Evolutionary conservation across 2,113 vertebrate genomes (phyloP), one percentile per base, ranked within the genome.

Genomic region (Varanus salvator): DNA sequence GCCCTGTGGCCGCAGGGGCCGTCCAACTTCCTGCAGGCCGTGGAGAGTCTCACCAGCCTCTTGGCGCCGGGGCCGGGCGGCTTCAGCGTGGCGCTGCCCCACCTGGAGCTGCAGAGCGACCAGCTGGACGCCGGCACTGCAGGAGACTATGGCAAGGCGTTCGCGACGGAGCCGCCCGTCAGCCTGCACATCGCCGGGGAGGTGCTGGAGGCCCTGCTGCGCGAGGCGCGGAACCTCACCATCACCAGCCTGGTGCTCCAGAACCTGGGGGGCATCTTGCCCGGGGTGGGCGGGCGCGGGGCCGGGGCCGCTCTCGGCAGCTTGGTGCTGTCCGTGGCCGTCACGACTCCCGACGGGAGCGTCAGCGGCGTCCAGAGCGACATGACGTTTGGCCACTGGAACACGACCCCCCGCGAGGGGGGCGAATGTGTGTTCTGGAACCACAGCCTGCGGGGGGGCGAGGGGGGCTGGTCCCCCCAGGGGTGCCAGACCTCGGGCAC

Each of bases 401-500:
- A 97, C 50, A 27, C 2, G 2, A 89, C 68, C 1, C 64, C 4
- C 19, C 1, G 48, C 7, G 2, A 4, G 8, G 8, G 3, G 31
- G 25, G 0, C 6, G 96, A 96, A 75, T 98, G 98, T 48, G 98
- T 98, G 12, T 98, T 98, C 93, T 98, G 98, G 98, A 96, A 98
- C 88, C 97, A 98, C 27, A 38, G 0, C 3, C 91, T 97, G 27
- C 97, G 97, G 50, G 66, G 94, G 21, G 92, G 91, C 8, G 8
- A 3, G 0, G 96, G 96, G 2, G 94, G 91, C 27, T 98, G 98
- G 98, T 97, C 98, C 68, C 57, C 94, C 1, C 23, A 95, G 76
- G 98, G 98, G 1, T 98, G 98, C 88, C 3, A 0, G 2, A 80
- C 96, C 8, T 90, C 95, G 15, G 87, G 50, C 0, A n/a, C 44